These are phyloP conservation scores for Tragulus kanchil DNA, from an alignment of 2,113 vertebrate genomes.

Conservation along the genomic window DNA sequence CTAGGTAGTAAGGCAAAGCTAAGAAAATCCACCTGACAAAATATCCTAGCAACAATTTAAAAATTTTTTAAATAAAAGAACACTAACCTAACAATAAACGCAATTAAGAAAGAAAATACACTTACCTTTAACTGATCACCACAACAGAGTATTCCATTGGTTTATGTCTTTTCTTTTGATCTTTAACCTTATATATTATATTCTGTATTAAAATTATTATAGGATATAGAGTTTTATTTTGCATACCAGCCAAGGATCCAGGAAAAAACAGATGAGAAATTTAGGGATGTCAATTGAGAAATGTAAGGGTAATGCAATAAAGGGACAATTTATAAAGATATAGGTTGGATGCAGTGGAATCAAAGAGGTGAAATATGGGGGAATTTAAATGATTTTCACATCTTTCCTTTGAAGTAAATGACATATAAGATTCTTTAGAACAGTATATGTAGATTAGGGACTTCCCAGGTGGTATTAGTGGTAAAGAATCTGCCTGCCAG, in stretches of 20 bases:
- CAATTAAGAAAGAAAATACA: constrained; percentile 58
- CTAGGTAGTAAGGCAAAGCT: constrained; percentile 67
- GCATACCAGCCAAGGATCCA: not conserved
- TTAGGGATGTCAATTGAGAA: not conserved
- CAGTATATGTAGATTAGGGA: too few species aligned
- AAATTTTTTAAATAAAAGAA: constrained; percentile 64
- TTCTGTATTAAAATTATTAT: constrained; percentile 29
- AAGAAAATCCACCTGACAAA: constrained; percentile 67
- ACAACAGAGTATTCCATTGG: not conserved
- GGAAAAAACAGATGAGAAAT: not conserved
- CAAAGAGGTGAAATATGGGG: not conserved
- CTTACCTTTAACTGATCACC: constrained; percentile 45
- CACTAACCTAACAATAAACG: constrained; percentile 48
- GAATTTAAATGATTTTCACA: too few species aligned
- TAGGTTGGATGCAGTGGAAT: not conserved
- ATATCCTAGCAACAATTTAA: constrained; percentile 80
- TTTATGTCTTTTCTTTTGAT: constrained; percentile 52
- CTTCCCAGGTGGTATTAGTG: too few species aligned
- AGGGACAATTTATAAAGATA: not conserved
- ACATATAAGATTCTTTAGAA: too few species aligned
- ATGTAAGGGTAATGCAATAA: constrained; percentile 8
- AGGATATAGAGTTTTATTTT: constrained; percentile 16
- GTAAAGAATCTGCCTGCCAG: too few species aligned
- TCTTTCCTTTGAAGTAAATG: too few species aligned
- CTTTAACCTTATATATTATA: not conserved